Percentiles rank a stretch among this genome's conserved stretches.
Conservation (phyloP, 2,113 vertebrate genomes). For the Petaurus breviceps region DNA sequence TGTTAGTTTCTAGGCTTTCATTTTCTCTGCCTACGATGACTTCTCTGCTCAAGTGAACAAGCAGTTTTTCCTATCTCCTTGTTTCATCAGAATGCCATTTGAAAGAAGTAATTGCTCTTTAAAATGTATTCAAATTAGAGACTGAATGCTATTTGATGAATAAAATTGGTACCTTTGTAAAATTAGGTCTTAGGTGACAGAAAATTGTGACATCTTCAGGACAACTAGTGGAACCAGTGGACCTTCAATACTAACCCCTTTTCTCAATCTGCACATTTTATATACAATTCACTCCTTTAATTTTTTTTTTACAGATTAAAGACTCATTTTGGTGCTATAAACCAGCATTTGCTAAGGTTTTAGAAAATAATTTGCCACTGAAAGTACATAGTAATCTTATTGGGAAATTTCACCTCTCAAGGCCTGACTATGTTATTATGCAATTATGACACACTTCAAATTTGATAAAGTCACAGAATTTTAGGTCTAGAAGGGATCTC, state of each 20-base stretch:
- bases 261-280: not conserved
- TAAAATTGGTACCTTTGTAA: not conserved
- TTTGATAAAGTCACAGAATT: not conserved
- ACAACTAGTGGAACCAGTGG: not conserved
- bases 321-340: not conserved
- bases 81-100: slow-evolving; percentile 9
- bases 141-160: not conserved
- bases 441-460: not conserved
- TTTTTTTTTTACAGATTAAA: not conserved
- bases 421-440: not conserved
- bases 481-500: not conserved
- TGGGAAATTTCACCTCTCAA: not conserved
- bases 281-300: not conserved
- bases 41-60: rapidly evolving
- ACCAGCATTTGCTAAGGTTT: not conserved
- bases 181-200: slow-evolving; percentile 5
- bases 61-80: not conserved
- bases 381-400: not conserved
- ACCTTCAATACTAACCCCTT: not conserved
- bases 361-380: not conserved
- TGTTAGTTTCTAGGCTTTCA: not conserved
- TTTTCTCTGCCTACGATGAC: not conserved
- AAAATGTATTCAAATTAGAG: slow-evolving; percentile 1
- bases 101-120: not conserved
- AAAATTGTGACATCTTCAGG: not conserved